phyloP scores from a whole-genome alignment of 2,888 invertebrate species.

The Ectemnius continuus region DNA sequence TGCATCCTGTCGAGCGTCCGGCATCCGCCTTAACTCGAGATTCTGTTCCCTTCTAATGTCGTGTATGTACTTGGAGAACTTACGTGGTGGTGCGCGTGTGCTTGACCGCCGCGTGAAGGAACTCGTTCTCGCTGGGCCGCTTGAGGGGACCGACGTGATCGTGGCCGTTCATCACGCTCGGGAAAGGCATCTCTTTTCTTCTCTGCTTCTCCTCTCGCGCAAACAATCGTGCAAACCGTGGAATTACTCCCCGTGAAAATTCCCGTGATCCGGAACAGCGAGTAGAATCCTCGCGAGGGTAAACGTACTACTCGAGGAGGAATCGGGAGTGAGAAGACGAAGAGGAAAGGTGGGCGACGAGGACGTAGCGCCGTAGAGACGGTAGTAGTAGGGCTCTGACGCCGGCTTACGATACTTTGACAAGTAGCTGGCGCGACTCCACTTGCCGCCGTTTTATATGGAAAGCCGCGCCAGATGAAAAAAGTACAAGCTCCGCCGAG shows the following conservation, averaged over 20 bases:
- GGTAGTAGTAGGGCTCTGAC: background rate
- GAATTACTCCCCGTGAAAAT: slow-evolving; percentile 27
- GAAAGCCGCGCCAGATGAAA: slow-evolving; percentile 36
- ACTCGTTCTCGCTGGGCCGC: slow-evolving; percentile 69
- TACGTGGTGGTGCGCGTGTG: slow-evolving; percentile 54
- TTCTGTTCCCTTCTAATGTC: slow-evolving; percentile 29
- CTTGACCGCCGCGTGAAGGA: slow-evolving; percentile 65
- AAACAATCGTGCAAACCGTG: too few relatives aligned
- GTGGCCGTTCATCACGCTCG: slow-evolving; percentile 57
- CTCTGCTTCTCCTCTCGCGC: slow-evolving; percentile 33
- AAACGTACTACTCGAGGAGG: background rate
- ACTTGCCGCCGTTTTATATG: slow-evolving; percentile 53
- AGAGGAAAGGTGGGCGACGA: background rate
- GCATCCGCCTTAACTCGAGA: too few relatives aligned
- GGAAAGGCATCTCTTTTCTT: background rate
- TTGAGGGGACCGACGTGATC: slow-evolving; percentile 51
- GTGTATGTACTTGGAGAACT: slow-evolving; percentile 27
- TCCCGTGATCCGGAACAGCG: background rate
- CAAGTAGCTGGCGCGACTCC: slow-evolving; percentile 32
- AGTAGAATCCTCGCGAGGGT: background rate
- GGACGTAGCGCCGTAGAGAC: slow-evolving; percentile 5
- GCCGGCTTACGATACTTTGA: slow-evolving; percentile 23
- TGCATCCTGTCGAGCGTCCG: too few relatives aligned
- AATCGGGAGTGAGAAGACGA: background rate
- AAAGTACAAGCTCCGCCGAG: slow-evolving; percentile 30